Evolutionary conservation across 2,797 vertebrate genomes (phyloP), one percentile per base, ranked within the genome.

Genomic region (Aerospiza tachiro): DNA sequence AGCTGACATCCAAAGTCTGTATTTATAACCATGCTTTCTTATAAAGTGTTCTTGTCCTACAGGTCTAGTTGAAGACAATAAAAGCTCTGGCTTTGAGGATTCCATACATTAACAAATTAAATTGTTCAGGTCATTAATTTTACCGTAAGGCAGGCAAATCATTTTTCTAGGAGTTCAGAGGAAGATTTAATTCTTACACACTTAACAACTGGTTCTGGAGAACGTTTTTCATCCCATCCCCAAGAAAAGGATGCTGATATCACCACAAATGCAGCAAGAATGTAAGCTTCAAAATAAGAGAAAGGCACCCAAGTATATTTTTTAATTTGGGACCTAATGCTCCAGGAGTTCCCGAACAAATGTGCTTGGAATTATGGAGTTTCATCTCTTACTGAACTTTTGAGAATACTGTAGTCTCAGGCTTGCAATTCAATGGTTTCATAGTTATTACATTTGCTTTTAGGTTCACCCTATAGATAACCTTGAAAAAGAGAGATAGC

Each of bases 1-100:
- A 87, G 86, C 71, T 95, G 93, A 93, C 86, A 87, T 91, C 83
- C 74, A 10, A 52, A 91, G 63, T 86, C 93, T 81, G 9, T 93
- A 44, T 95, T 95, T 89, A 74, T 80, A 94, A 86, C 50, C 2
- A 1, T 45, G 63, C 45, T 93, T 95, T 85, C 82, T 92, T 83
- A 35, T 18, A 35, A 85, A 87, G 22, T 90, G 65, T 40, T 96
- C 67, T 55, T 40, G 77, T 94, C 55, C 66, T 93, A 25, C 56
- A 65, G 13, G 12, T 82, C 38, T 75, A 5, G 38, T 6, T 75
- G 66, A 82, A 93, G 70, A 70, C 70, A 82, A 63, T 91, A 58
- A 91, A 88, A 91, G 10, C 58, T 75, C 65, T 15, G 13, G 9
- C 92, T 85, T 47, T 36, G 67, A 81, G 38, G 26, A 50, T 92